Evolutionary conservation across 2,888 invertebrate genomes (phyloP).

Genomic region (Cataglyphis livida): DNA sequence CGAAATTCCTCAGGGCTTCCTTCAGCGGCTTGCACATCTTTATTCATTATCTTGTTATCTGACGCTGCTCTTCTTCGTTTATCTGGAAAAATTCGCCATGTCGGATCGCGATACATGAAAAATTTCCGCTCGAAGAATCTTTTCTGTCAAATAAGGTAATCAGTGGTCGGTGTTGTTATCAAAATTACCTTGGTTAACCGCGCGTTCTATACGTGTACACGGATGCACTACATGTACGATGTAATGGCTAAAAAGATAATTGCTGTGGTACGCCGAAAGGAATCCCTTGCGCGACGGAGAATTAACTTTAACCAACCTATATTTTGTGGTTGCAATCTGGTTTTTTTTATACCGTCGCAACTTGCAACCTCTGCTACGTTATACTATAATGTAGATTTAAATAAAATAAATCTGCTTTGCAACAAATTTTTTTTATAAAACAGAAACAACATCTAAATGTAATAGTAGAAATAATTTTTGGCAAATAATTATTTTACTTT

Average conservation of each 20-base stretch:
- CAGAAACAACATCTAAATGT: neutral
- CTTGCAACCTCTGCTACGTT: neutral
- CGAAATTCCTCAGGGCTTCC: constrained; percentile 7
- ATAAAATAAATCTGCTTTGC: neutral
- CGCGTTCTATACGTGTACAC: constrained; percentile 18
- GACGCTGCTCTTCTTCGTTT: neutral
- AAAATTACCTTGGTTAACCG: constrained; percentile 43
- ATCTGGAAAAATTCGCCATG: neutral
- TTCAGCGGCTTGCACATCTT: neutral
- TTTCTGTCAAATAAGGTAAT: constrained; percentile 25
- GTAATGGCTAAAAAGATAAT: constrained; percentile 36
- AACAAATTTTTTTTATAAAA: neutral
- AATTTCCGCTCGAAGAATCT: constrained; percentile 27
- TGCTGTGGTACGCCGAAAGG: constrained; percentile 10
- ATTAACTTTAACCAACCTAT: constrained; percentile 41
- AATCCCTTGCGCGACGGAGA: constrained; percentile 26
- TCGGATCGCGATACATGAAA: neutral
- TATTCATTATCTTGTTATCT: constrained; percentile 23
- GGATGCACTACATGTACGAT: neutral
- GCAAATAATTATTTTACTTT: neutral
- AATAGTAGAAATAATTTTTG: neutral
- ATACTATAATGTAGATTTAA: neutral
- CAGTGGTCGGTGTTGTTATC: constrained; percentile 27
- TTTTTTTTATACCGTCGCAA: constrained; percentile 16
- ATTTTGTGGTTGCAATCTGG: constrained; percentile 3